Evolutionary conservation across 1,140 invertebrate species (phyloP).

Genomic region (Cryptotermes secundus): DNA sequence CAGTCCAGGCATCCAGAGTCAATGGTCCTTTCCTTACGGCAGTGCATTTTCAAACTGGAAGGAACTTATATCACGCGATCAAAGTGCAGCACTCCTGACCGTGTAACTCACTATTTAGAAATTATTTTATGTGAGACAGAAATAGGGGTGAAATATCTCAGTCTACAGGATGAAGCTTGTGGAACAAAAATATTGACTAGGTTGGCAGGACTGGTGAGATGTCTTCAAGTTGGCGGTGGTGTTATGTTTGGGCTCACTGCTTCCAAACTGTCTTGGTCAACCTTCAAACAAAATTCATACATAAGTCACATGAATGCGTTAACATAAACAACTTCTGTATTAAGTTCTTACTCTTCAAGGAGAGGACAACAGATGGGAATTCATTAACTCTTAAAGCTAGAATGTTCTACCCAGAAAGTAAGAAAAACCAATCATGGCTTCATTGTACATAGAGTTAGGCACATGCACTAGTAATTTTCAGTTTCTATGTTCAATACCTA

Average conservation of each 20-base stretch:
- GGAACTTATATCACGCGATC: neutral
- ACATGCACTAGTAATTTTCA: too few species aligned
- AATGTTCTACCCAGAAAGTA: too few species aligned
- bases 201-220: conserved; percentile 10
- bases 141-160: neutral
- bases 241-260: neutral
- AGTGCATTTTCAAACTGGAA: neutral
- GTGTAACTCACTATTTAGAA: neutral
- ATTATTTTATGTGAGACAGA: neutral
- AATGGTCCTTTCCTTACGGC: neutral
- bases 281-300: neutral
- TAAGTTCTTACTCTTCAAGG: too few species aligned
- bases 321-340: too few species aligned
- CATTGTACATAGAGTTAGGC: too few species aligned
- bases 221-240: neutral
- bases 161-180: neutral
- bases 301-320: too few species aligned
- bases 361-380: too few species aligned
- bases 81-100: neutral
- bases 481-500: too few species aligned
- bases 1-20: neutral
- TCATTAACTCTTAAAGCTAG: too few species aligned
- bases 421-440: too few species aligned
- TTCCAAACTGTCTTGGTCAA: conserved; percentile 15
- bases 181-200: neutral